Evolutionary conservation across 2,888 invertebrate species (phyloP).

Genomic region (Megaustenia siamemsis): DNA sequence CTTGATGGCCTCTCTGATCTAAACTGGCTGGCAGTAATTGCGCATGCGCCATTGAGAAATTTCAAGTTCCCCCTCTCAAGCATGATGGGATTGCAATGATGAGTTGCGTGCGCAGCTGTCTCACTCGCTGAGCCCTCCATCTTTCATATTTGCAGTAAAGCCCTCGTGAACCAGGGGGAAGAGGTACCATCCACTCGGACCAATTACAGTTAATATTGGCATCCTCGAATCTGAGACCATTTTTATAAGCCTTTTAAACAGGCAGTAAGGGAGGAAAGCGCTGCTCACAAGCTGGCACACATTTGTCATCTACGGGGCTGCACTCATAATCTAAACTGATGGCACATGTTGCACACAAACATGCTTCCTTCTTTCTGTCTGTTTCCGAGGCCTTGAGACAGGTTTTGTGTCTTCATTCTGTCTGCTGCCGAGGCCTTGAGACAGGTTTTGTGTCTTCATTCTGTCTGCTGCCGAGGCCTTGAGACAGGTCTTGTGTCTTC

Average conservation of each 20-base stretch:
- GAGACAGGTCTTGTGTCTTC: too few species aligned
- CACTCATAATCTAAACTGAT: too few species aligned
- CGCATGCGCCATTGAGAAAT: slow-evolving; percentile 46
- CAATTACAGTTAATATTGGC: slow-evolving; percentile 47
- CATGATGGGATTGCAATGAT: slow-evolving; percentile 46
- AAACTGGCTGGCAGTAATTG: slow-evolving; percentile 50
- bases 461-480: too few species aligned
- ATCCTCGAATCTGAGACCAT: slow-evolving; percentile 1
- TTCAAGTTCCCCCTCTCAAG: slow-evolving; percentile 41
- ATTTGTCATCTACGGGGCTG: too few species aligned
- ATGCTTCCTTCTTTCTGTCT: too few species aligned
- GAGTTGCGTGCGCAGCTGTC: slow-evolving; percentile 53
- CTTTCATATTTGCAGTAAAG: slow-evolving; percentile 48
- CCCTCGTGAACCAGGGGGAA: slow-evolving; percentile 24
- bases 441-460: too few species aligned
- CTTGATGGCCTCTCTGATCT: slow-evolving; percentile 43
- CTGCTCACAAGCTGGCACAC: not conserved
- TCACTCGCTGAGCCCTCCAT: slow-evolving; percentile 24
- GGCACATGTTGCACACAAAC: too few species aligned
- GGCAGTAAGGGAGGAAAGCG: not conserved
- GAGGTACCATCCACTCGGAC: slow-evolving; percentile 47
- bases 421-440: too few species aligned
- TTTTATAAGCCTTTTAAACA: slow-evolving; percentile 33
- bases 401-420: too few species aligned
- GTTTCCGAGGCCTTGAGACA: too few species aligned